Base-by-base conservation (phyloP, 2,797 vertebrate genomes). In the Salarias fasciatus region DNA sequence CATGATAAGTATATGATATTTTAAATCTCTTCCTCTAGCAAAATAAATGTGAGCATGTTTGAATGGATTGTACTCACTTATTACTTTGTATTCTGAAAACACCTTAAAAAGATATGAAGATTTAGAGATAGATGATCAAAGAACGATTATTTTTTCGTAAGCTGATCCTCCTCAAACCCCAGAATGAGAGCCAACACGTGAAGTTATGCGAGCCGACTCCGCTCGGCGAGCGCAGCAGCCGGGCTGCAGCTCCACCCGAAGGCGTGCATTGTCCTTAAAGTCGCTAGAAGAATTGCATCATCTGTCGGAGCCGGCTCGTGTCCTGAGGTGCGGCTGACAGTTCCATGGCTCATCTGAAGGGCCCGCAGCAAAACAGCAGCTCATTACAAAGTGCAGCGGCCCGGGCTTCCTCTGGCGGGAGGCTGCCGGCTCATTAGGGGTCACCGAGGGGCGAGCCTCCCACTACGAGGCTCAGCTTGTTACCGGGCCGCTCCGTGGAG, bases 391-490 rank as follows among this genome's bases (percentile, higher is more conserved):
- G 73, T 61, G 67, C 70, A 69, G 80, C 55, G 13, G 77, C 73
- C 42, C 29, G 6, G 64, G 61, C 65, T 68, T 82, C 73, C 70
- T 72, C 59, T 69, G 76, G 68, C 82, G 48, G 80, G 75, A 82
- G 70, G 82, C 87, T 77, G 77, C 78, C 3, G 75, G 75, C 83
- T 86, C 82, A 83, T 89, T 79, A 85, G 62, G 82, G 84, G 85
- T 89, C 87, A 87, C 73, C 28, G 60, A 70, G 77, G 84, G 82
- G 30, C 70, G 44, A 83, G 74, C 36, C 74, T 58, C 76, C 77
- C 78, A 63, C 72, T 12, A 37, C 2, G 78, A 79, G 78, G 51
- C 62, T 8, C 52, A 9, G 78, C 83, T 85, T 76, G 81, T 86
- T 84, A 77, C 75, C 66, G 30, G 11, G 41, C 62, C 61, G 2